A percentile compares a stretch with the other conserved stretches of the same genome.
Evolutionary conservation across 2,113 vertebrate species (phyloP).

Genomic region (Rafetus swinhoei): DNA sequence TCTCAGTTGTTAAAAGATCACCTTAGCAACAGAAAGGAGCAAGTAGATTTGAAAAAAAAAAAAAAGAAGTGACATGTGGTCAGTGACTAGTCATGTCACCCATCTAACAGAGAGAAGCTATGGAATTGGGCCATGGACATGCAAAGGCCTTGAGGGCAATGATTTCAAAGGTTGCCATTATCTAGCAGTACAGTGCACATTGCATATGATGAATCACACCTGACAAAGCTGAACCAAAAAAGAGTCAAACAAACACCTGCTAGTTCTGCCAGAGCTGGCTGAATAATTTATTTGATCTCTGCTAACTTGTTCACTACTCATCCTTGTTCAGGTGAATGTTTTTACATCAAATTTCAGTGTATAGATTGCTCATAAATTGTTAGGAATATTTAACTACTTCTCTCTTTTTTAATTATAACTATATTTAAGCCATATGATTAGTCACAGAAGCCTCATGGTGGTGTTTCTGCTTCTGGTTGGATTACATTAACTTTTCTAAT

Average conservation of each 20-base stretch:
- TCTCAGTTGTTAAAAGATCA: constrained; percentile 10
- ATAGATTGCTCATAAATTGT: neutral
- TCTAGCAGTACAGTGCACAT: neutral
- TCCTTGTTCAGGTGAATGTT: neutral
- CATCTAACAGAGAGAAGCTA: neutral
- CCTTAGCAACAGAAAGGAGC: neutral
- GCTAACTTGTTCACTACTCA: constrained; percentile 6
- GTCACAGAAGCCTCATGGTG: neutral
- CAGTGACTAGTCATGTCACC: neutral
- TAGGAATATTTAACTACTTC: neutral
- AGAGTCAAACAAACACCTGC: neutral
- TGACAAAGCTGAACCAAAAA: neutral
- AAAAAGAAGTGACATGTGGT: neutral
- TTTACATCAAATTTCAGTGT: neutral
- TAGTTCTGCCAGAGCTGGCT: neutral
- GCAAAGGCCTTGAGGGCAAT: neutral
- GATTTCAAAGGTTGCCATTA: neutral
- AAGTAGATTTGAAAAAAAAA: neutral
- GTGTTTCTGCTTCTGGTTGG: neutral
- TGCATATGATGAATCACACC: neutral
- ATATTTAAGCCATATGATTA: neutral
- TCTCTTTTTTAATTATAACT: neutral
- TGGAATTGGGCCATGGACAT: neutral
- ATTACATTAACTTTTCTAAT: neutral
- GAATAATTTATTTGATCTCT: neutral